These are phyloP conservation scores for Thalassarche chlororhynchos DNA, from an alignment of 2,113 vertebrate species.

Conservation along the genomic window DNA sequence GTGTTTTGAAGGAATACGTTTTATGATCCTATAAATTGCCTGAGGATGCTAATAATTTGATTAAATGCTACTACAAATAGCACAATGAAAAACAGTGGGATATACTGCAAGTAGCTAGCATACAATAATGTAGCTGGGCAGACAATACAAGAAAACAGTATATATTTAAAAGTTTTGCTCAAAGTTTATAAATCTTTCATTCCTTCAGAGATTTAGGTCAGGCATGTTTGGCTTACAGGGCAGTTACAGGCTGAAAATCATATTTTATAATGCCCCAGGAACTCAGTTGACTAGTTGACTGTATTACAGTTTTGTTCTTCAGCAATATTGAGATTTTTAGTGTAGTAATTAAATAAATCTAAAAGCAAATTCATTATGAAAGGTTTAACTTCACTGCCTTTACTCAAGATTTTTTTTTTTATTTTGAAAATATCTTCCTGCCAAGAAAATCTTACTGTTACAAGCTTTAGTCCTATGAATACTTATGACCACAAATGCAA, in stretches of 20 bases:
- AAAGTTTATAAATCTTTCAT: neutral
- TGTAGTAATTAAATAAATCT: neutral
- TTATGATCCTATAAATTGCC: neutral
- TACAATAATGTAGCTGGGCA: neutral
- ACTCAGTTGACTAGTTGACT: neutral
- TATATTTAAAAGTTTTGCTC: neutral
- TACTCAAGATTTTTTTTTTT: neutral
- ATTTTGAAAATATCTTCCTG: neutral
- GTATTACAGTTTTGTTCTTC: neutral
- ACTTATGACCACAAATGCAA: neutral
- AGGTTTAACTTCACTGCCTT: neutral
- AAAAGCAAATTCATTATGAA: neutral
- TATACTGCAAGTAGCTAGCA: neutral
- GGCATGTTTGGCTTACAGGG: neutral
- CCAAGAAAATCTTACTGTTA: neutral
- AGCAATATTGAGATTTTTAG: neutral
- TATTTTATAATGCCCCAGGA: neutral
- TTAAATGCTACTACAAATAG: neutral
- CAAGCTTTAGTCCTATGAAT: neutral
- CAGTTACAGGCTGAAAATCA: neutral
- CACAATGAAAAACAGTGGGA: neutral
- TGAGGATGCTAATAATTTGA: neutral
- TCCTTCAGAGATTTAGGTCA: neutral
- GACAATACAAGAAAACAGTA: neutral
- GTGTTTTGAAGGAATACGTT: neutral